A percentile compares a stretch with the other conserved stretches of the same genome.
Conservation (phyloP, 1,140 invertebrate species). For the Antheraea mylitta region DNA sequence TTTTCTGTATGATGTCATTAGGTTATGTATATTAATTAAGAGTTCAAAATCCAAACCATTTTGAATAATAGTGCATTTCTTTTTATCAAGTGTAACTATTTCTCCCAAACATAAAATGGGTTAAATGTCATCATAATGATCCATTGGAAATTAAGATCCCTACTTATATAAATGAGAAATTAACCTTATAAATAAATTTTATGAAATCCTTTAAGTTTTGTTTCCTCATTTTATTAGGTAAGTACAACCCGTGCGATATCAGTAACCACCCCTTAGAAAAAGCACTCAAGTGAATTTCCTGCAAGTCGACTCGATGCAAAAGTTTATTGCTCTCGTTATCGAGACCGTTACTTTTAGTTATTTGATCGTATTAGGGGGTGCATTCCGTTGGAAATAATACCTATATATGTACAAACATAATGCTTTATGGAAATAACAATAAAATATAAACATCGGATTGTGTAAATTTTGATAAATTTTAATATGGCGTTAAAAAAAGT, state of each 20-base stretch:
- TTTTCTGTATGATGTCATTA: too few relatives aligned
- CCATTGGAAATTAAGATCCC: too few relatives aligned
- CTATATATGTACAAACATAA: background rate
- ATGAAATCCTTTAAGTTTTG: background rate
- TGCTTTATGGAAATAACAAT: background rate
- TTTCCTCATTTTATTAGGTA: background rate
- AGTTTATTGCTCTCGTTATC: slow-evolving; percentile 73
- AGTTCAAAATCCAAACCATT: too few relatives aligned
- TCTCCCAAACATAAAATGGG: too few relatives aligned
- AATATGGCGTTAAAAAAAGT: background rate
- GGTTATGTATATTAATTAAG: too few relatives aligned
- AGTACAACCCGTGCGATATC: background rate
- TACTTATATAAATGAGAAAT: too few relatives aligned
- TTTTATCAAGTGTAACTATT: too few relatives aligned
- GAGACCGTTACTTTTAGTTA: slow-evolving; percentile 67
- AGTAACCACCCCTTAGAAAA: slow-evolving; percentile 18
- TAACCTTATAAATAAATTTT: background rate
- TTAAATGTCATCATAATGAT: too few relatives aligned
- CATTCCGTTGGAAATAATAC: background rate
- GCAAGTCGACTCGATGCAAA: slow-evolving; percentile 47
- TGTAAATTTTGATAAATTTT: background rate
- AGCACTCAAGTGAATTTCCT: slow-evolving; percentile 66
- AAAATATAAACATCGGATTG: background rate
- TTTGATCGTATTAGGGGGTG: slow-evolving; percentile 72
- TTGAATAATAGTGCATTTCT: too few relatives aligned